These are phyloP conservation scores for Amaurobius ferox DNA, from an alignment of 2,888 invertebrate genomes.

Conservation along the genomic window DNA sequence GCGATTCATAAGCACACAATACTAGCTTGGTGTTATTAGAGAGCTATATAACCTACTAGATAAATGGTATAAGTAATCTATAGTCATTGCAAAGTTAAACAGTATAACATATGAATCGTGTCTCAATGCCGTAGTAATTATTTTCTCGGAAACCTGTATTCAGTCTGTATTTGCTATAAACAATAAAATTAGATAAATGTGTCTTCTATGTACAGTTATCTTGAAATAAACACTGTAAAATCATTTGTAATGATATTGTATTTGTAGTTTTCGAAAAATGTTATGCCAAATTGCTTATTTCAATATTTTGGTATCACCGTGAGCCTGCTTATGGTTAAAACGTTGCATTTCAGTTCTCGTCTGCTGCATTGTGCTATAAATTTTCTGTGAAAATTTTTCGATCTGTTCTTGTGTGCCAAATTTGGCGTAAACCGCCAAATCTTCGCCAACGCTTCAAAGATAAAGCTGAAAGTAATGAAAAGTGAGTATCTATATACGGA, in stretches of 20 bases:
- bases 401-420: conserved; percentile 60
- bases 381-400: conserved; percentile 45
- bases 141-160: conserved; percentile 17
- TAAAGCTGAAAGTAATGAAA: conserved; percentile 44
- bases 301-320: conserved; percentile 20
- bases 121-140: background rate
- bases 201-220: conserved; percentile 27
- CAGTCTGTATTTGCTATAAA: conserved; percentile 17
- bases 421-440: conserved; percentile 53
- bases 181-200: conserved; percentile 1
- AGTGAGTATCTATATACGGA: conserved; percentile 34
- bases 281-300: conserved; percentile 31
- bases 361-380: conserved; percentile 33
- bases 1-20: background rate
- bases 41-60: background rate
- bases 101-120: background rate
- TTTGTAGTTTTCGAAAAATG: conserved; percentile 32
- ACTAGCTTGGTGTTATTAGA: background rate
- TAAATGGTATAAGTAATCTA: background rate
- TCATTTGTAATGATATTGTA: conserved; percentile 19
- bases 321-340: conserved; percentile 2
- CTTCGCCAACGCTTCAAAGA: conserved; percentile 33
- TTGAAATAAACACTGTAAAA: conserved; percentile 21
- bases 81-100: background rate
- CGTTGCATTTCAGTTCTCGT: conserved; percentile 22